Conservation (phyloP, 2,888 invertebrate genomes). For the Acrocera orbiculus region DNA sequence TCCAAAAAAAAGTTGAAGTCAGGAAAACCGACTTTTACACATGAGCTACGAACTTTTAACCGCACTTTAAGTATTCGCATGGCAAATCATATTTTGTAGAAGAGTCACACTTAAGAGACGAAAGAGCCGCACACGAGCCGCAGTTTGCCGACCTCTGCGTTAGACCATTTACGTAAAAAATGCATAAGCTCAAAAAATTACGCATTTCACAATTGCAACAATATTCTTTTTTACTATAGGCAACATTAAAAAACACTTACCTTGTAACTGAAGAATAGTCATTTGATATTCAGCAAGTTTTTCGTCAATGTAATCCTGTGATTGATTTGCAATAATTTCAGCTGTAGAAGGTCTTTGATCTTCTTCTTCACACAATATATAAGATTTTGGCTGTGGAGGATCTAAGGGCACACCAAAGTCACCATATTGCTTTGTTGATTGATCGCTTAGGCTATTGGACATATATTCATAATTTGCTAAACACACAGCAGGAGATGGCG, state of each 20-base stretch:
- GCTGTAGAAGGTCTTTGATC: slow-evolving; percentile 72
- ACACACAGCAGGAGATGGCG: slow-evolving; percentile 41
- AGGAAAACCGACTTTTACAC: no score
- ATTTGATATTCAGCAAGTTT: slow-evolving; percentile 85
- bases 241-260: slow-evolving; percentile 41
- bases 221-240: no score
- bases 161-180: no score
- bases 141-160: no score
- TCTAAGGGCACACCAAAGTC: slow-evolving; percentile 62
- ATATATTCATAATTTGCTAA: slow-evolving; percentile 42
- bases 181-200: no score
- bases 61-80: no score
- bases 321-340: slow-evolving; percentile 82
- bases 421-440: slow-evolving; percentile 37
- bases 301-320: slow-evolving; percentile 88
- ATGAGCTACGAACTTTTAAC: no score
- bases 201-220: no score
- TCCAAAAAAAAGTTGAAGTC: no score
- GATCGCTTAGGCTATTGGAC: slow-evolving; percentile 20
- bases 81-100: no score
- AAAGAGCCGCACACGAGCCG: no score
- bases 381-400: slow-evolving; percentile 46
- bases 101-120: no score
- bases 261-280: slow-evolving; percentile 77
- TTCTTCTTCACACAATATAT: slow-evolving; percentile 47